phyloP scores from a whole-genome alignment of 1,140 invertebrate species.

The Phortica variegata region DNA sequence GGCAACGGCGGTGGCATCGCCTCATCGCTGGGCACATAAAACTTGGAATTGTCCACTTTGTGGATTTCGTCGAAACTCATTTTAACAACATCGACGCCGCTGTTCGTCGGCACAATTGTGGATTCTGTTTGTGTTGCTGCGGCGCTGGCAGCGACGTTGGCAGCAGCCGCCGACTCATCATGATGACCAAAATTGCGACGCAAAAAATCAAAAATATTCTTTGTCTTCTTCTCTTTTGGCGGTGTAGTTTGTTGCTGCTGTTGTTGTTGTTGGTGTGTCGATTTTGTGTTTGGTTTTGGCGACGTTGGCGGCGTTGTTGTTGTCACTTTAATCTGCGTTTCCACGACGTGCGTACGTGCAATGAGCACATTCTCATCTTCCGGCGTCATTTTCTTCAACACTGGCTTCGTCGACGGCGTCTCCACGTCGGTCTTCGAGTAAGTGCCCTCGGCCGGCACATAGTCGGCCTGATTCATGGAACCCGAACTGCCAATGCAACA shows the following conservation, averaged over 20 bases:
- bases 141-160: neutral
- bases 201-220: slow-evolving; percentile 54
- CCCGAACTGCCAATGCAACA: slow-evolving; percentile 43
- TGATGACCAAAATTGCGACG: slow-evolving; percentile 49
- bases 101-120: slow-evolving; percentile 43
- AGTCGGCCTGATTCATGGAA: slow-evolving; percentile 38
- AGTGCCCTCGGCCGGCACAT: slow-evolving; percentile 12
- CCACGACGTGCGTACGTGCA: slow-evolving; percentile 41
- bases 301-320: slow-evolving; percentile 27
- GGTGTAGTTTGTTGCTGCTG: slow-evolving; percentile 1
- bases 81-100: slow-evolving; percentile 41
- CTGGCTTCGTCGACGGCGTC: too few species aligned
- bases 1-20: slow-evolving; percentile 31
- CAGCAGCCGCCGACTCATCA: slow-evolving; percentile 18
- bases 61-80: slow-evolving; percentile 35
- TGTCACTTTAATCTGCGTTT: slow-evolving; percentile 49
- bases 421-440: too few species aligned
- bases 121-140: slow-evolving; percentile 32
- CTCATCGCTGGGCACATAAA: slow-evolving; percentile 39
- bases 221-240: slow-evolving; percentile 43
- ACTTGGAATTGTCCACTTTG: slow-evolving; percentile 47
- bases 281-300: slow-evolving; percentile 11
- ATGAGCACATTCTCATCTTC: slow-evolving; percentile 30
- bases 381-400: neutral
- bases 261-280: neutral